These are phyloP conservation scores for Eumaeus atala DNA, from an alignment of 1,140 invertebrate genomes.

Conservation along the genomic window DNA sequence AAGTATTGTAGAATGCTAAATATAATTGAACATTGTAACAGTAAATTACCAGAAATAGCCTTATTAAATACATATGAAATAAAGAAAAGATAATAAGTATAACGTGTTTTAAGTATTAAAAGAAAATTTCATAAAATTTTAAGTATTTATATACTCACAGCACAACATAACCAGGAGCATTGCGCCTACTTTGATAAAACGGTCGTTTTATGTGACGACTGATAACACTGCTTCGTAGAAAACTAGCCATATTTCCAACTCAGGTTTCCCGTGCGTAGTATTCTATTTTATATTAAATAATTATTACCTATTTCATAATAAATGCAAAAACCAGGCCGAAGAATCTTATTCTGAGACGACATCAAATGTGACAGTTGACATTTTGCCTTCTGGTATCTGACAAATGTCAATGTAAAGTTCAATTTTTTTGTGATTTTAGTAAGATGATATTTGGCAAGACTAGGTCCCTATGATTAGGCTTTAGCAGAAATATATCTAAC, in stretches of 20 bases:
- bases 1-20: too few species aligned
- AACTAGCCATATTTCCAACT: constrained; percentile 15
- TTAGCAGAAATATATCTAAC: too few species aligned
- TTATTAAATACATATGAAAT: too few species aligned
- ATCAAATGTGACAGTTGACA: constrained; percentile 10
- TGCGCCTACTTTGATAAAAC: constrained; percentile 63
- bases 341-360: background rate
- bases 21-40: too few species aligned
- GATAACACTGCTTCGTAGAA: constrained; percentile 52
- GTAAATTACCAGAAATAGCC: background rate
- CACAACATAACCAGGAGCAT: constrained; percentile 55
- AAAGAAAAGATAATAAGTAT: background rate
- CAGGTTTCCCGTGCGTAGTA: background rate
- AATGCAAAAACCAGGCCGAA: constrained; percentile 16
- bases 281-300: background rate
- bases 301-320: constrained; percentile 39
- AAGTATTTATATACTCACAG: constrained; percentile 45
- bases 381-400: background rate
- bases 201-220: constrained; percentile 50
- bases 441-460: background rate
- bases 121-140: background rate
- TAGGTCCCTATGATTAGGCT: too few species aligned
- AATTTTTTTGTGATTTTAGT: background rate
- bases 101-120: background rate
- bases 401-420: background rate